These are phyloP conservation scores for Lamproptera curius DNA, from an alignment of 2,888 invertebrate species.

Conservation along the genomic window DNA sequence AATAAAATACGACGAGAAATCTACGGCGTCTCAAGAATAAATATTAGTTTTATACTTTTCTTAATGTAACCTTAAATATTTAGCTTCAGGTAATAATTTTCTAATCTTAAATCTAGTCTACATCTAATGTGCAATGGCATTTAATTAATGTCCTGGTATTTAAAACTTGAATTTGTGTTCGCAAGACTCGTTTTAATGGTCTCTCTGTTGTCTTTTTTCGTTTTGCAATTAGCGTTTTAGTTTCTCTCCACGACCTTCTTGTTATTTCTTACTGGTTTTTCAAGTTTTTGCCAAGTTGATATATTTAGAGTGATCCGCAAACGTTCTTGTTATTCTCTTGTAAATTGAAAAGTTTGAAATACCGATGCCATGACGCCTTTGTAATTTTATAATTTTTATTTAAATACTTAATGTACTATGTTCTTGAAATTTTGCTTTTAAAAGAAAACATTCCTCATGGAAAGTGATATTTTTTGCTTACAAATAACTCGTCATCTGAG, in stretches of 20 bases:
- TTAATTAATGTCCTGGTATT: neutral
- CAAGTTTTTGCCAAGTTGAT: slow-evolving; percentile 13
- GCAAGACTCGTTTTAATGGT: neutral
- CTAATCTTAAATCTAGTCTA: no score
- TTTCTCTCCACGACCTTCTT: no score
- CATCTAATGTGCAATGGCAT: neutral
- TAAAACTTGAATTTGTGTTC: neutral
- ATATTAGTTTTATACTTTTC: no score
- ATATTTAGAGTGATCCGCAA: slow-evolving; percentile 2
- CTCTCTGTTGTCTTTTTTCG: neutral
- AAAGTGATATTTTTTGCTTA: neutral
- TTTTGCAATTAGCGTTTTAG: slow-evolving; percentile 3
- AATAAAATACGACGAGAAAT: no score
- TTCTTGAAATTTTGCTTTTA: neutral
- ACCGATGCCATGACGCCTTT: no score
- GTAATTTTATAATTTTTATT: neutral
- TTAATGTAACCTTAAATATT: no score
- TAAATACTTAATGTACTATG: neutral
- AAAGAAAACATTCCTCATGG: neutral
- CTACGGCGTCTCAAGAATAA: no score
- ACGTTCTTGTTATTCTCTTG: neutral
- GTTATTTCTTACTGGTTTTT: no score
- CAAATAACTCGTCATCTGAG: neutral
- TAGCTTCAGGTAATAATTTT: no score
- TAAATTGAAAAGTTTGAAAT: neutral